Percentiles rank a stretch among this genome's conserved stretches.
phyloP scores from a whole-genome alignment of 2,797 vertebrate genomes.

The Squalus acanthias region DNA sequence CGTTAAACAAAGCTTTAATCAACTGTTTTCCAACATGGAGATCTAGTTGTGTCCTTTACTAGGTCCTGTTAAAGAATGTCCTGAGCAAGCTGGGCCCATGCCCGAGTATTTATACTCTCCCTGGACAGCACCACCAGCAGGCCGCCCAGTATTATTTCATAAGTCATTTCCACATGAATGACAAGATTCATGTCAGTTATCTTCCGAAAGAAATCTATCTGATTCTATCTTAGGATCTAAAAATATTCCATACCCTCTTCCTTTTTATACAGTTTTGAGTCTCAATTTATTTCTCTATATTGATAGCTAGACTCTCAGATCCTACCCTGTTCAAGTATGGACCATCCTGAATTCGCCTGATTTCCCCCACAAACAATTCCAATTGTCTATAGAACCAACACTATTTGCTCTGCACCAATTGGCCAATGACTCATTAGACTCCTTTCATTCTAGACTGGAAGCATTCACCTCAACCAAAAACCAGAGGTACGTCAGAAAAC shows the following conservation, averaged over 20 bases:
- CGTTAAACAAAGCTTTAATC: too few relatives aligned
- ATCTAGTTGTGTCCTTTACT: too few relatives aligned
- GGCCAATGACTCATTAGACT: neutral
- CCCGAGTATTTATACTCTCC: too few relatives aligned
- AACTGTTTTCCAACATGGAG: too few relatives aligned
- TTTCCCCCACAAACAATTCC: neutral
- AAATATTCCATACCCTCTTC: neutral
- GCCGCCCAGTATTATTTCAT: too few relatives aligned
- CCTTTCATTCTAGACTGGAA: neutral
- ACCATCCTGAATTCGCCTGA: neutral
- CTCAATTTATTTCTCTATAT: neutral
- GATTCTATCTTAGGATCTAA: neutral
- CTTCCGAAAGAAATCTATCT: neutral
- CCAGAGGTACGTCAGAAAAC: neutral
- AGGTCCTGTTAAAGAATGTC: too few relatives aligned
- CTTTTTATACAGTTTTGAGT: neutral
- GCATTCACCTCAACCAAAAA: neutral
- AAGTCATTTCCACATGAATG: too few relatives aligned
- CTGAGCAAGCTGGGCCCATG: too few relatives aligned
- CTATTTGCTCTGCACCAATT: neutral
- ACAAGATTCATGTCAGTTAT: neutral
- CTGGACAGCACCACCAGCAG: too few relatives aligned
- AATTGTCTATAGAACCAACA: neutral
- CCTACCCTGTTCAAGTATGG: neutral
- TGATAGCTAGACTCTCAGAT: neutral